A percentile compares a stretch with the other conserved stretches of the same genome.
These are phyloP conservation scores for Sussaba pulchella DNA, from an alignment of 2,888 invertebrate genomes.

Conservation along the genomic window DNA sequence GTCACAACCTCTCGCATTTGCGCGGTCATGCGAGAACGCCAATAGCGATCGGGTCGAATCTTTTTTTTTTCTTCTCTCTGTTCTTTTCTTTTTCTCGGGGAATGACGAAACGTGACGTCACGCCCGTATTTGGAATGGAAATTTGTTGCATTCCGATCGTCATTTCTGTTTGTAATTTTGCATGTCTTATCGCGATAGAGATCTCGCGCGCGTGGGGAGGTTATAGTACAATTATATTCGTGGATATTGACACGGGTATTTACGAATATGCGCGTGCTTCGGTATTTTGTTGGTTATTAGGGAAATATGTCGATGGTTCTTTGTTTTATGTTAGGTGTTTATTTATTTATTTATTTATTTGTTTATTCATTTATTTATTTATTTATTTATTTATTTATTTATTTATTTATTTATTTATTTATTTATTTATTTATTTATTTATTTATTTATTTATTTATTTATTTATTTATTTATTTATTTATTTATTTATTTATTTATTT, in stretches of 20 bases:
- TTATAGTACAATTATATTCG: slow-evolving; percentile 3
- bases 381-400: no score
- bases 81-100: no score
- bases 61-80: not conserved
- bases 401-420: no score
- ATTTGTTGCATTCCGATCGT: not conserved
- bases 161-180: slow-evolving; percentile 12
- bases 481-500: no score
- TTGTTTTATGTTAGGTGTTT: not conserved
- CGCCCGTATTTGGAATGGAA: slow-evolving; percentile 21
- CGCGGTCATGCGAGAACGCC: slow-evolving; percentile 2
- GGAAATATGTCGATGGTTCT: not conserved
- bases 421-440: no score
- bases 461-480: no score
- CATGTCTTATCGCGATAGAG: slow-evolving; percentile 29
- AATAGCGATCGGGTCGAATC: slow-evolving; percentile 2
- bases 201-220: slow-evolving; percentile 23
- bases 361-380: no score
- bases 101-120: slow-evolving; percentile 14
- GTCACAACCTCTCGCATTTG: slow-evolving; percentile 3
- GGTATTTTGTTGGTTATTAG: not conserved
- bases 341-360: no score
- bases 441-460: no score
- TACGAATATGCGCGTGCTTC: slow-evolving; percentile 1
- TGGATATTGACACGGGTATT: not conserved